Base-by-base conservation (phyloP, 2,113 vertebrate genomes). In the Siniperca knerii region DNA sequence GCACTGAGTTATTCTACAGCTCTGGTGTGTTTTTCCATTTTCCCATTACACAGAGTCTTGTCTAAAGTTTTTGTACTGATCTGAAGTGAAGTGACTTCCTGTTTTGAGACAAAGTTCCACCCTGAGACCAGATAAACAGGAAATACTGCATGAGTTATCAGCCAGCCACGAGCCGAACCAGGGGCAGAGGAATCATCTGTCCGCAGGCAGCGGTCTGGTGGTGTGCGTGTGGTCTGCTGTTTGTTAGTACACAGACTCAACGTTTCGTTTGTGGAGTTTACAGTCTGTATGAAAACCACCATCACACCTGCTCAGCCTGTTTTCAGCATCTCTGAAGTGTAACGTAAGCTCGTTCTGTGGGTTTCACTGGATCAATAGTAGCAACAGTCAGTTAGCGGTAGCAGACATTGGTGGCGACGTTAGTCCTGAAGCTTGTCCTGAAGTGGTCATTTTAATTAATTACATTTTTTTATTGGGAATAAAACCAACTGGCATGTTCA, bases 91-190 rank as follows among this genome's bases (percentile, higher is more conserved):
- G 52, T 5, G 8, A 15, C 25, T 75, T 85, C 78, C 64, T 81
- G 75, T 20, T 70, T 6, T 16, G 58, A 35, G 37, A 60, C 15
- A 18, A 6, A 29, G 37, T 23, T 66, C 79, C 70, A 44, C 48
- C 55, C 46, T 4, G 10, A 80, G 46, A 55, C 1, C 64, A 42
- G n/a, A 82, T 87, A 89, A 89, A 89, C 78, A 84, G 84, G 88
- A 86, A 89, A 37, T 2, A 40, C 44, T 29, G 29, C 25, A 40
- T 66, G 52, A 75, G 57, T 29, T 58, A 33, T 60, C 42, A n/a
- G 21, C 1, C 15, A 25, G 33, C 16, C 1, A 11, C 0, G 29
- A n/a, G 9, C 7, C 2, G 11, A 8, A 6, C 11, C 55, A 57
- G 55, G 9, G 9, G 1, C 25, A 58, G 57, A 16, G 48, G 48